These are phyloP conservation scores for Ctenosaura bakeri DNA, from an alignment of 2,797 vertebrate genomes.

Conservation along the genomic window DNA sequence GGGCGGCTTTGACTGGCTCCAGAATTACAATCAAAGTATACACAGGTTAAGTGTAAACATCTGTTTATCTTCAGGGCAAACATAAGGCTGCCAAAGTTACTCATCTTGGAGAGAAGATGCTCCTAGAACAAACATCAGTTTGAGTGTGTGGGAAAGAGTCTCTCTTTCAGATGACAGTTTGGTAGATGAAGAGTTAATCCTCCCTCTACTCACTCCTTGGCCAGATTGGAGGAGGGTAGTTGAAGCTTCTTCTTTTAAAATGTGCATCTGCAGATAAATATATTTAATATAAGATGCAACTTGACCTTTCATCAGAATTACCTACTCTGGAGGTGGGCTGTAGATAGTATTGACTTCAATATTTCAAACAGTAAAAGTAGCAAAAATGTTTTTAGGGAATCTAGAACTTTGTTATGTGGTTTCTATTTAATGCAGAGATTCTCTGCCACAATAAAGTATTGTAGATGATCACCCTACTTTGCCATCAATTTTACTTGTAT, in stretches of 20 bases:
- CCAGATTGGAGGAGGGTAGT: no score
- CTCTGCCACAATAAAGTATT: not conserved
- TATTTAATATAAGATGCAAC: not conserved
- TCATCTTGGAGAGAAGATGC: not conserved
- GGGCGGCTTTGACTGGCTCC: no score
- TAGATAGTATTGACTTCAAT: not conserved
- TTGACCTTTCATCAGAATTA: not conserved
- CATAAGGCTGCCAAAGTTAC: not conserved
- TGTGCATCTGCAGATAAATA: not conserved
- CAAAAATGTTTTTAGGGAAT: not conserved
- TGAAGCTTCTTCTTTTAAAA: not conserved
- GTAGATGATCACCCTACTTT: not conserved
- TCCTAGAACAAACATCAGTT: not conserved
- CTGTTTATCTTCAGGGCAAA: not conserved
- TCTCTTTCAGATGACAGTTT: not conserved
- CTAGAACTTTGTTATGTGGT: not conserved
- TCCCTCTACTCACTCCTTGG: not conserved
- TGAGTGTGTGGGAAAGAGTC: not conserved
- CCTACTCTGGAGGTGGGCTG: not conserved
- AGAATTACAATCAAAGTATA: not conserved
- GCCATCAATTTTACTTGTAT: constrained; percentile 4
- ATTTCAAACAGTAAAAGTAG: not conserved
- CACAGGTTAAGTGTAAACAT: not conserved
- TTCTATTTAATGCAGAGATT: not conserved
- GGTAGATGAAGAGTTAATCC: not conserved